Base-by-base conservation (phyloP, 2,113 vertebrate species). In the Hyaena hyaena region DNA sequence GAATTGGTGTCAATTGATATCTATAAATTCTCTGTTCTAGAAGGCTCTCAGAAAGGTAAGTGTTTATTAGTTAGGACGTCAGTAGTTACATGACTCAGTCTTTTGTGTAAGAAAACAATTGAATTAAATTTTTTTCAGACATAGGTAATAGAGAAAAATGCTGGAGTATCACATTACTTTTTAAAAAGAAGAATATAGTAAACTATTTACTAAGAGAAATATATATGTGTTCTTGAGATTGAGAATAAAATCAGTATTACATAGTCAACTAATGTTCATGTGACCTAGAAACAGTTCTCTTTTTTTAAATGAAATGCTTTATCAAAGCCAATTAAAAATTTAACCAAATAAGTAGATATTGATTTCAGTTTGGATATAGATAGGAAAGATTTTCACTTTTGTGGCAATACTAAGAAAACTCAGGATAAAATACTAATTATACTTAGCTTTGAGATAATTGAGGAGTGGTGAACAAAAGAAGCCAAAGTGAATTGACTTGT, bases 41-140 rank as follows among this genome's bases (percentile, higher is more conserved):
- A 88, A 83, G 23, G 24, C 77, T 92, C 23, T 80, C n/a, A 88
- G 53, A 55, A 96, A 85, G 24, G 16, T 90, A 73, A 50, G 10
- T 68, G 58, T 74, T 84, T 88, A 88, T n/a, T 84, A 31, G 33
- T 58, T 61, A 80, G 65, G 55, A 83, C 71, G 77, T 66, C 12
- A 39, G 39, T 95, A 82, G 43, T 90, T 76, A 24, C 15, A 69
- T 24, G 45, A 90, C 31, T 88, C 45, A 53, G 4, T 88, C 73
- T 31, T 87, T 93, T 28, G 0, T 73, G n/a, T 33, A 61, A 43
- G 48, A 93, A 95, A 88, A 91, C 69, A 55, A 45, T n/a, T 66
- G 35, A 90, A 53, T 23, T 65, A 85, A 33, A 14, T 79, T 95
- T 93, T 58, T 90, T 94, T 89, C 31, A 96, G 50, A 63, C 28